phyloP scores from a whole-genome alignment of 2,113 vertebrate genomes.

The Coturnix japonica region DNA sequence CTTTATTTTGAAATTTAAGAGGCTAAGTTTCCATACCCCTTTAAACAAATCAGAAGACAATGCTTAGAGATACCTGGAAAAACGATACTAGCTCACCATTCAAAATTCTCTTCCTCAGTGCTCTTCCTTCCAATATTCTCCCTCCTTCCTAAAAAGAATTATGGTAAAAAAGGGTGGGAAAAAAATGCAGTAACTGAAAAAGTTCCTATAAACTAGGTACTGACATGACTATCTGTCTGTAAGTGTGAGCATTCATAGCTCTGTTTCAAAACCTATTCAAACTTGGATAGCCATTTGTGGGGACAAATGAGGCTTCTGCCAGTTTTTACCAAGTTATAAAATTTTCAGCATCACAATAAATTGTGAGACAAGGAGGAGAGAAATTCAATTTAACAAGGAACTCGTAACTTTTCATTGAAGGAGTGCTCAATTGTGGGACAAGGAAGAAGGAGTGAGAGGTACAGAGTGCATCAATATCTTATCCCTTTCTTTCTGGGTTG shows the following conservation, averaged over 20 bases:
- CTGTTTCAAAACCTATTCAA: conserved; percentile 59
- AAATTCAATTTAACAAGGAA: conserved; percentile 75
- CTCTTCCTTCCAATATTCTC: background rate
- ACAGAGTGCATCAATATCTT: conserved; percentile 70
- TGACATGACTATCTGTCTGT: conserved; percentile 56
- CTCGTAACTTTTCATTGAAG: conserved; percentile 75
- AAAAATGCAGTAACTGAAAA: conserved; percentile 27
- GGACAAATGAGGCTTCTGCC: conserved; percentile 68
- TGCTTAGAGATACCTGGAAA: background rate
- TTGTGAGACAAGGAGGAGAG: conserved; percentile 69
- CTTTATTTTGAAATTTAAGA: background rate
- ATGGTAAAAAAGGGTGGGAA: background rate
- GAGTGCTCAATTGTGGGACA: conserved; percentile 63
- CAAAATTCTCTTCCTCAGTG: background rate
- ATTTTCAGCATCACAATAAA: conserved; percentile 74
- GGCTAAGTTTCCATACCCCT: background rate
- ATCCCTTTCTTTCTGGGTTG: conserved; percentile 64
- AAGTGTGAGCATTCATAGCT: conserved; percentile 11
- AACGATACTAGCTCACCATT: background rate
- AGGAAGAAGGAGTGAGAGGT: conserved; percentile 62
- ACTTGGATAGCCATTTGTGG: conserved; percentile 55
- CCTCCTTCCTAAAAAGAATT: background rate
- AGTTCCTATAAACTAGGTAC: conserved; percentile 31
- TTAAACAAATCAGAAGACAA: background rate
- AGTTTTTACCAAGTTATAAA: conserved; percentile 73